Conservation (phyloP, 2,113 vertebrate species). For the Strigops habroptila region DNA sequence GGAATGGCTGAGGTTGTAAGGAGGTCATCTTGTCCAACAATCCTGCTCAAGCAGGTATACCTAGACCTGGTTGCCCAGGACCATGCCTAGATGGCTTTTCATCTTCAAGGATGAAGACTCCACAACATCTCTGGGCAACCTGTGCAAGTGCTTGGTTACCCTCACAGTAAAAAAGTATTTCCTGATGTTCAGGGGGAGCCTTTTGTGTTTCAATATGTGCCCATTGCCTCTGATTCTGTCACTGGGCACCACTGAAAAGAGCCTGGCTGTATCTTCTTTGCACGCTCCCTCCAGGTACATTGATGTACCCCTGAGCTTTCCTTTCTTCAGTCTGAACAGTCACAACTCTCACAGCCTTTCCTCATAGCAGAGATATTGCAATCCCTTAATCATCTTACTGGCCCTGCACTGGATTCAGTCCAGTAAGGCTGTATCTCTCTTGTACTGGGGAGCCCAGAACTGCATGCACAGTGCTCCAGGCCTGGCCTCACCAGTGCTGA, state of each 20-base stretch:
- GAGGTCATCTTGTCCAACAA: background rate
- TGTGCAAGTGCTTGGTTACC: accelerated
- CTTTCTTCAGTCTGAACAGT: background rate
- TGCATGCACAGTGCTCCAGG: background rate
- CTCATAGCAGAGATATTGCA: background rate
- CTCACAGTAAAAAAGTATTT: background rate
- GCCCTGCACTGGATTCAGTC: background rate
- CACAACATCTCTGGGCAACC: background rate
- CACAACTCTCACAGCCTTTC: background rate
- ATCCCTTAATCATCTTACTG: background rate
- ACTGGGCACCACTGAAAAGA: background rate
- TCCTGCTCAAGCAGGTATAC: background rate
- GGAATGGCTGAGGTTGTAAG: background rate
- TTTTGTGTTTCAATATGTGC: background rate
- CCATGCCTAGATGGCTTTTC: background rate
- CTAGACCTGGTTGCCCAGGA: accelerated
- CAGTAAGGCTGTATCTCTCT: background rate
- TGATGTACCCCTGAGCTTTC: background rate
- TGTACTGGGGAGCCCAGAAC: background rate
- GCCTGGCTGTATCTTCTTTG: background rate
- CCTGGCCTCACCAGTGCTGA: background rate
- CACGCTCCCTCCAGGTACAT: background rate
- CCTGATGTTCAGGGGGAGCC: background rate
- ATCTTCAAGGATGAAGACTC: background rate
- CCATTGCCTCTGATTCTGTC: background rate